Conservation (phyloP, 2,113 vertebrate genomes). For the Cyanistes caeruleus region DNA sequence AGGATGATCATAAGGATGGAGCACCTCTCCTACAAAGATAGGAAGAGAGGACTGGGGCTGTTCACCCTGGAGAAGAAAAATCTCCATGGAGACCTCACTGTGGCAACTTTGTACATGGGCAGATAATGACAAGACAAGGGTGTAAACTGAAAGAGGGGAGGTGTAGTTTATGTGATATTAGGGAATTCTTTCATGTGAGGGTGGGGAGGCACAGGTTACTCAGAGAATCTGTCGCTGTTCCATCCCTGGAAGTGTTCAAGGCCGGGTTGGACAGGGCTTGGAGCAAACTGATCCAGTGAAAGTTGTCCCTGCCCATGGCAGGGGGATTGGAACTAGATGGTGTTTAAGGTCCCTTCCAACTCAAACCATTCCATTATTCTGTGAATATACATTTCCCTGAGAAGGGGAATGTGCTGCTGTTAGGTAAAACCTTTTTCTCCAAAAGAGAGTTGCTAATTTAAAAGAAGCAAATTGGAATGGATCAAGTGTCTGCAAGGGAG, state of each 20-base stretch:
- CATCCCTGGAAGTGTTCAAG: background rate
- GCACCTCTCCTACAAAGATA: background rate
- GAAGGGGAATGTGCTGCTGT: background rate
- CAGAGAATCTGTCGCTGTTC: background rate
- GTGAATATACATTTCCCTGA: background rate
- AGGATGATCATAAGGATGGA: background rate
- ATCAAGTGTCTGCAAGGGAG: background rate
- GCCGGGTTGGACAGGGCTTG: too few species aligned
- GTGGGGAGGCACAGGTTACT: background rate
- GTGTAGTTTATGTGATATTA: background rate
- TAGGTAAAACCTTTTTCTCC: background rate
- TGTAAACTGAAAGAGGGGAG: background rate
- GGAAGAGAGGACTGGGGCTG: background rate
- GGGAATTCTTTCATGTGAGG: background rate
- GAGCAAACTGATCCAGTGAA: background rate
- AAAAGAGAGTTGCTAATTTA: background rate
- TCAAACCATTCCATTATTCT: background rate
- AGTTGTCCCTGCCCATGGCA: background rate
- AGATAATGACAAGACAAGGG: too few species aligned
- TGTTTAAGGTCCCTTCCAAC: background rate
- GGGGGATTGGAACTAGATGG: background rate
- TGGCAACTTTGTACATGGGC: rapidly evolving
- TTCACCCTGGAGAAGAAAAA: background rate
- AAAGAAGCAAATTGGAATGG: background rate
- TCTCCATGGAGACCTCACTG: background rate